phyloP scores from a whole-genome alignment of 2,797 vertebrate species.

The Synanceia verrucosa region DNA sequence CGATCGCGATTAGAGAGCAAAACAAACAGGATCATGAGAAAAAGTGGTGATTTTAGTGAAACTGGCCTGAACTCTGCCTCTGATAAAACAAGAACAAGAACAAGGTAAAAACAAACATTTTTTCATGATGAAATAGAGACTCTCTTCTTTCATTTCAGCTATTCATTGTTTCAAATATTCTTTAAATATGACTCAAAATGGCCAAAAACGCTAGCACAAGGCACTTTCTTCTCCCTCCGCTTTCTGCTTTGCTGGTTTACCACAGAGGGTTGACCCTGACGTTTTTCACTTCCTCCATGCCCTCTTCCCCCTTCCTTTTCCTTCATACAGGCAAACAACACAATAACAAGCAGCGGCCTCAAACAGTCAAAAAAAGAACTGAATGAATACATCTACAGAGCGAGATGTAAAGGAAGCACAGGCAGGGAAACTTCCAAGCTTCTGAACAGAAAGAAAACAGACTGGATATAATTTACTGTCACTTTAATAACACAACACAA shows the following conservation, averaged over 20 bases:
- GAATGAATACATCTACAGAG: background rate
- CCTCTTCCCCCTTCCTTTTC: slow-evolving; percentile 56
- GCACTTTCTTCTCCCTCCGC: no score
- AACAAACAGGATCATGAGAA: no score
- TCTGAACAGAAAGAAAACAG: background rate
- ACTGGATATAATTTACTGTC: slow-evolving; percentile 9
- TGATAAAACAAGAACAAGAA: no score
- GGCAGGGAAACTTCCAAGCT: background rate
- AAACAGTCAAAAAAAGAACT: slow-evolving; percentile 22
- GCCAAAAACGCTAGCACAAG: no score
- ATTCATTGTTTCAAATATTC: no score
- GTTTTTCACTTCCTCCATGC: slow-evolving; percentile 50
- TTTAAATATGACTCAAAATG: no score
- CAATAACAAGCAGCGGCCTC: slow-evolving; percentile 35
- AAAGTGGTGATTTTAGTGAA: no score
- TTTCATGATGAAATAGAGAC: no score
- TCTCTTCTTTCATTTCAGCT: no score
- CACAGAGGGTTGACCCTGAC: slow-evolving; percentile 19
- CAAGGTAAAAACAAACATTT: no score
- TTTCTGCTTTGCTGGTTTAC: slow-evolving; percentile 50
- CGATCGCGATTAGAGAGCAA: no score
- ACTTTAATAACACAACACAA: slow-evolving; percentile 11
- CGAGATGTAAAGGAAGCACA: background rate
- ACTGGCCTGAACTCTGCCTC: no score
- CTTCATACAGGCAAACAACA: slow-evolving; percentile 32